Evolutionary conservation across 2,888 invertebrate genomes (phyloP).

Genomic region (Bruchidius siliquastri): DNA sequence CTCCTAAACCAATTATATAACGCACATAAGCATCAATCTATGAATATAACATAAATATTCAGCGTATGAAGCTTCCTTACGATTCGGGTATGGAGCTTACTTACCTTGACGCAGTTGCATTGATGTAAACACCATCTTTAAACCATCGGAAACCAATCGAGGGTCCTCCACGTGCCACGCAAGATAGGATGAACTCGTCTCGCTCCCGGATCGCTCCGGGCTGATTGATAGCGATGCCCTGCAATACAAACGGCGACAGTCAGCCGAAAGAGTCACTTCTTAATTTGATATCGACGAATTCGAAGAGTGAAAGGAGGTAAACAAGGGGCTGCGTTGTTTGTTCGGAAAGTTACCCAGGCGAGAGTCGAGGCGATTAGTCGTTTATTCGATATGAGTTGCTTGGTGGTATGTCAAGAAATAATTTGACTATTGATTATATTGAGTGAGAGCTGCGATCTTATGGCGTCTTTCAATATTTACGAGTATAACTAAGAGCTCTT

Average conservation of each 20-base stretch:
- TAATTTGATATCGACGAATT: not conserved
- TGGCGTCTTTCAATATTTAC: too few relatives aligned
- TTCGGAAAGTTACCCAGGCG: not conserved
- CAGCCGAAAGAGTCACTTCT: not conserved
- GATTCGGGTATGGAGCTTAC: too few relatives aligned
- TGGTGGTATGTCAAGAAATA: too few relatives aligned
- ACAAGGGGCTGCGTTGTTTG: not conserved
- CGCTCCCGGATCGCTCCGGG: slow-evolving; percentile 58
- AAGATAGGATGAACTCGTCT: slow-evolving; percentile 72
- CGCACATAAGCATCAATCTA: too few relatives aligned
- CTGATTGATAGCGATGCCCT: slow-evolving; percentile 54
- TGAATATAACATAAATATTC: too few relatives aligned
- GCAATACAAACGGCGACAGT: slow-evolving; percentile 23
- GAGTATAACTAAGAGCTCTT: too few relatives aligned
- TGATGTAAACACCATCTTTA: slow-evolving; percentile 73
- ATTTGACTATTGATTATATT: too few relatives aligned
- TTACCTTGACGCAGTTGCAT: slow-evolving; percentile 71
- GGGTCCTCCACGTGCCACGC: slow-evolving; percentile 72
- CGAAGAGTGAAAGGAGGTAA: not conserved
- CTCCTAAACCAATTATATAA: too few relatives aligned
- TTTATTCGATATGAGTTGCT: too few relatives aligned
- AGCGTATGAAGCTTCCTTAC: too few relatives aligned
- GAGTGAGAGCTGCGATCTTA: too few relatives aligned
- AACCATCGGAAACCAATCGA: slow-evolving; percentile 74
- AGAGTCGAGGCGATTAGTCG: not conserved